Conservation (phyloP, 2,797 vertebrate species). For the Parambassis ranga region DNA sequence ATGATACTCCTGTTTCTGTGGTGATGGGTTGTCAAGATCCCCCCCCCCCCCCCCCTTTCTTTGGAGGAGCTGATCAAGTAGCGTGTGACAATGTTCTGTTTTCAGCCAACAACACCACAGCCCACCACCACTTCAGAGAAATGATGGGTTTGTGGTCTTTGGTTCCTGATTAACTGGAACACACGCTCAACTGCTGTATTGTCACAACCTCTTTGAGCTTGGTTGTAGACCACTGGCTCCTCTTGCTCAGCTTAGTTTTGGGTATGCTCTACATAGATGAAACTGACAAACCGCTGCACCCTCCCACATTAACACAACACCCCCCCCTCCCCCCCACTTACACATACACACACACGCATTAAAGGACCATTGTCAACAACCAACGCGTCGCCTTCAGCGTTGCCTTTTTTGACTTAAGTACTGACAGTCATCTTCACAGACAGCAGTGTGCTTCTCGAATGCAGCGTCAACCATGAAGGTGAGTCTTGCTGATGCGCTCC, state of each 20-base stretch:
- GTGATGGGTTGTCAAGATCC: background rate
- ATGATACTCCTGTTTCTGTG: background rate
- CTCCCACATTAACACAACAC: too few relatives aligned
- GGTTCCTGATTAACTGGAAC: constrained; percentile 42
- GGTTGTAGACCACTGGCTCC: constrained; percentile 8
- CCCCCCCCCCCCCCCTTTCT: background rate
- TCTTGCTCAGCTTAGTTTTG: background rate
- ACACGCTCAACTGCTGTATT: constrained; percentile 1
- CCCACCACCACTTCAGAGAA: constrained; percentile 56
- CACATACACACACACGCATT: too few relatives aligned
- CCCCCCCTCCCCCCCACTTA: too few relatives aligned
- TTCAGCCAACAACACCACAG: constrained; percentile 1
- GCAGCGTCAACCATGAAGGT: constrained; percentile 29
- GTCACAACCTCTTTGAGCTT: background rate
- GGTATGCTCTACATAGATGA: background rate
- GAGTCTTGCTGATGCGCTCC: background rate
- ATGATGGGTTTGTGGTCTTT: constrained; percentile 29
- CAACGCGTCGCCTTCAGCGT: background rate
- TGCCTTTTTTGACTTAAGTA: background rate
- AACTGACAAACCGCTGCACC: constrained; percentile 29
- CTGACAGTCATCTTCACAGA: background rate
- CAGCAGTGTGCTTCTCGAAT: constrained; percentile 8
- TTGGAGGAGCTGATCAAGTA: background rate
- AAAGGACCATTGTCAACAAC: too few relatives aligned
- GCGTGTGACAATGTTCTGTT: background rate